Conservation (phyloP, 1,140 invertebrate species). For the Dreissena rostriformis region DNA sequence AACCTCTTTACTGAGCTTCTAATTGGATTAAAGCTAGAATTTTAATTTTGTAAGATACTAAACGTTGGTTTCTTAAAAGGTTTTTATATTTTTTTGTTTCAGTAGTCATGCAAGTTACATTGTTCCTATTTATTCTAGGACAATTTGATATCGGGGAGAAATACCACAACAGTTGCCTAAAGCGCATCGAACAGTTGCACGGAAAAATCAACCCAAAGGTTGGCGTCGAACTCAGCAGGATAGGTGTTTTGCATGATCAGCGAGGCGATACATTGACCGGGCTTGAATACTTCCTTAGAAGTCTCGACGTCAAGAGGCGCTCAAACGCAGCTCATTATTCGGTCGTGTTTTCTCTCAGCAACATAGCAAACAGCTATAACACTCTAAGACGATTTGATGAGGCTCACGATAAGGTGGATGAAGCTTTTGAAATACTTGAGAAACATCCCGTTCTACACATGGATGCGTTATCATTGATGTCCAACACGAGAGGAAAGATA, state of each 20-base stretch:
- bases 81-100: background rate
- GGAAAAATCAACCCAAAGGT: slow-evolving; percentile 11
- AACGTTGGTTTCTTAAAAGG: background rate
- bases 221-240: background rate
- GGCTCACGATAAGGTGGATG: slow-evolving; percentile 17
- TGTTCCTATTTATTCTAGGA: slow-evolving; percentile 5
- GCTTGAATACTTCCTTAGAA: slow-evolving; percentile 9
- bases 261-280: slow-evolving; percentile 5
- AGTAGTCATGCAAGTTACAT: too few relatives aligned
- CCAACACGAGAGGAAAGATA: slow-evolving; percentile 35
- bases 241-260: slow-evolving; percentile 28
- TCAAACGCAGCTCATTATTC: slow-evolving; percentile 6
- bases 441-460: background rate
- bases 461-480: slow-evolving; percentile 1
- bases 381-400: slow-evolving; percentile 5
- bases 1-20: too few relatives aligned
- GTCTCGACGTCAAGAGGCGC: slow-evolving; percentile 13
- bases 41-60: too few relatives aligned
- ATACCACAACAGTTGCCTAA: slow-evolving; percentile 11
- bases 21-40: too few relatives aligned
- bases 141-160: slow-evolving; percentile 26
- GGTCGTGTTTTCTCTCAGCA: slow-evolving; percentile 19
- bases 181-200: background rate
- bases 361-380: slow-evolving; percentile 25
- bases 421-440: slow-evolving; percentile 23